Evolutionary conservation across 64 coral and sea anemone genomes (phyloP).

Genomic region (Dendronephthya gigantea): DNA sequence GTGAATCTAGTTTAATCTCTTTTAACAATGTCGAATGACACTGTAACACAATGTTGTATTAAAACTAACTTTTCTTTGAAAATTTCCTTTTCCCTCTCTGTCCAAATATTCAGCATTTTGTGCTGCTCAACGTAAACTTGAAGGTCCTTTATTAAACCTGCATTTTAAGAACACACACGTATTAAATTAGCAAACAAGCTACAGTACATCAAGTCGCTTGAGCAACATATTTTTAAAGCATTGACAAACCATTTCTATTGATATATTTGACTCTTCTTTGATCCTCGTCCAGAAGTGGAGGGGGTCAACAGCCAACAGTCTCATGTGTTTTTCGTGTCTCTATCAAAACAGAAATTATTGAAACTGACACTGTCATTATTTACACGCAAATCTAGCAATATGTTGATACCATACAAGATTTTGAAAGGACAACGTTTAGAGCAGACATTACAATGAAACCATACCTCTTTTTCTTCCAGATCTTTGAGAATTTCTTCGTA

Average conservation of each 20-base stretch:
- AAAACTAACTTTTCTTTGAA: constrained; percentile 94
- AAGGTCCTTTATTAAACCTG: constrained; percentile 82
- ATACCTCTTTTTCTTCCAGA: constrained; percentile 85
- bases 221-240: no score
- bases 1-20: no score
- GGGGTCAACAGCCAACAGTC: constrained; percentile 84
- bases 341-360: neutral
- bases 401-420: no score
- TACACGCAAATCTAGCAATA: no score
- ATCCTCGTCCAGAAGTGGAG: constrained; percentile 58
- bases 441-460: no score
- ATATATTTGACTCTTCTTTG: constrained; percentile 69
- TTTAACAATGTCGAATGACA: no score
- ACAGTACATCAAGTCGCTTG: no score
- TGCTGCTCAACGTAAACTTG: constrained; percentile 53
- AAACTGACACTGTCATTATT: no score
- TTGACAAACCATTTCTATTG: constrained; percentile 86
- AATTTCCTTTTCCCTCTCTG: constrained; percentile 83
- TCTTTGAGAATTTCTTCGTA: constrained; percentile 86
- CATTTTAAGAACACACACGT: neutral
- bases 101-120: constrained; percentile 88
- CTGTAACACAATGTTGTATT: neutral
- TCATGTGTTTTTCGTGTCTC: constrained; percentile 95
- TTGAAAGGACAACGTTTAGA: no score
- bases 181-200: neutral